Percentiles rank a stretch among this genome's conserved stretches.
Conservation (phyloP, 2,797 vertebrate species). For the Siniperca undulata region DNA sequence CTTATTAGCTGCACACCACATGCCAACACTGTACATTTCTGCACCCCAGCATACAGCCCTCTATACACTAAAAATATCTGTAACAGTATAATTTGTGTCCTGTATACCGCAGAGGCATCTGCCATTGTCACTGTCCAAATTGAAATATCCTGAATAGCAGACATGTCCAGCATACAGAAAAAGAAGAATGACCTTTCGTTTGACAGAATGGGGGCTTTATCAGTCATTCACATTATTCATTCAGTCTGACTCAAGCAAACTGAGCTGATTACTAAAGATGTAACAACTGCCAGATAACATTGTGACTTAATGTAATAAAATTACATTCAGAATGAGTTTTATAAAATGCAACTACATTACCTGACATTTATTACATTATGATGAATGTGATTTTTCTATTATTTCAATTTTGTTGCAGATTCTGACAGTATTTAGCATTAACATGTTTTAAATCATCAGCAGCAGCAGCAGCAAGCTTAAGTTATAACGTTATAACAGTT, state of each 20-base stretch:
- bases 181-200: constrained; percentile 53
- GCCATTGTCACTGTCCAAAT: not conserved
- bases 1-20: not conserved
- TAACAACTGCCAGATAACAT: constrained; percentile 5
- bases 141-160: constrained; percentile 26
- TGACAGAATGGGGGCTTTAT: constrained; percentile 53
- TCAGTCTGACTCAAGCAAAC: constrained; percentile 39
- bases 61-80: not conserved
- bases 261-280: constrained; percentile 38
- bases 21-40: not conserved
- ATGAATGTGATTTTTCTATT: not conserved
- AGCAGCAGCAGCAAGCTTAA: not conserved
- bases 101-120: not conserved
- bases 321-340: not conserved
- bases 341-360: not conserved
- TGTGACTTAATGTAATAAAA: not conserved
- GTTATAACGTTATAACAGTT: not conserved
- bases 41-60: not conserved
- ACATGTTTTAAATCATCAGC: not conserved
- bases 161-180: constrained; percentile 14
- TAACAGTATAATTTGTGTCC: not conserved
- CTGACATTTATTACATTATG: not conserved
- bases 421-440: not conserved
- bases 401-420: not conserved
- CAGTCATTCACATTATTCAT: constrained; percentile 43